Conservation (phyloP, 1,140 invertebrate species). For the Eueides isabella region DNA sequence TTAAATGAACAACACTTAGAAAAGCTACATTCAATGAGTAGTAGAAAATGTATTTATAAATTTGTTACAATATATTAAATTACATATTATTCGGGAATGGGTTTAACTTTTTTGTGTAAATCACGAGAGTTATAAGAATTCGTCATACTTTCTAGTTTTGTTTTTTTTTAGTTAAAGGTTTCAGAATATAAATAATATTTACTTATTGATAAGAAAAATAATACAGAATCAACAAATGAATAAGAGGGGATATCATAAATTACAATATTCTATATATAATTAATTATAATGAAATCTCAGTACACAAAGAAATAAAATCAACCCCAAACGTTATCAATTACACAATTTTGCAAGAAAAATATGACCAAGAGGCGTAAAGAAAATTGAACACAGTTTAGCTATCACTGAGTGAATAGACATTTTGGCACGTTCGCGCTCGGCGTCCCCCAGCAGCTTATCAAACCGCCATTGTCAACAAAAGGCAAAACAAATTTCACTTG, state of each 20-base stretch:
- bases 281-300: neutral
- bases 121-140: slow-evolving; percentile 49
- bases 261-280: no score
- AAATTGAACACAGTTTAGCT: slow-evolving; percentile 27
- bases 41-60: neutral
- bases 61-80: neutral
- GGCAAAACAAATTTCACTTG: slow-evolving; percentile 53
- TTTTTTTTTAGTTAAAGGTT: no score
- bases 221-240: no score
- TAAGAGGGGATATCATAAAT: no score
- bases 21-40: neutral
- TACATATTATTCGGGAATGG: slow-evolving; percentile 23
- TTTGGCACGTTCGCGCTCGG: slow-evolving; percentile 36
- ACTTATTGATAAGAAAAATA: no score
- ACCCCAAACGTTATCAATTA: neutral
- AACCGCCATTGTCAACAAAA: slow-evolving; percentile 47
- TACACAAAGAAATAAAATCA: neutral
- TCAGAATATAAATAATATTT: no score
- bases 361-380: neutral
- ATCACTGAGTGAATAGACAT: slow-evolving; percentile 32
- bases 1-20: no score
- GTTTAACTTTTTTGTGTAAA: slow-evolving; percentile 34
- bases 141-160: slow-evolving; percentile 37
- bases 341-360: neutral
- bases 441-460: slow-evolving; percentile 35